Percentiles rank a stretch among this genome's conserved stretches.
phyloP scores from a whole-genome alignment of 2,797 vertebrate species.

The Apodemus agrarius region DNA sequence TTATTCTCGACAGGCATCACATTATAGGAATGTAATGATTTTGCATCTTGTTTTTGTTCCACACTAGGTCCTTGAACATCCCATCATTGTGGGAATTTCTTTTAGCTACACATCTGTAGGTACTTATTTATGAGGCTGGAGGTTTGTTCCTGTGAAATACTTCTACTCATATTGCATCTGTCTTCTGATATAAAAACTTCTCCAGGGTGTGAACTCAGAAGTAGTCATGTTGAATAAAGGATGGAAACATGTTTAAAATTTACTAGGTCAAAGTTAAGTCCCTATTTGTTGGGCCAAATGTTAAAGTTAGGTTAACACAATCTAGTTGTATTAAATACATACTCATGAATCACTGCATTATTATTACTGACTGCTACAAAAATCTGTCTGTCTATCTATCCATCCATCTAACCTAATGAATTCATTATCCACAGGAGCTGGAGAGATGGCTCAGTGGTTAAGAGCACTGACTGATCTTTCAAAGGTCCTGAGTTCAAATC shows the following conservation, averaged over 20 bases:
- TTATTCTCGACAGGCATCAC: background rate
- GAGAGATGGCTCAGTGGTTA: no score
- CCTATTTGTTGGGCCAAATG: background rate
- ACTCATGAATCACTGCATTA: background rate
- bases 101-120: background rate
- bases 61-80: background rate
- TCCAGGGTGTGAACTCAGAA: background rate
- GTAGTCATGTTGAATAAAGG: background rate
- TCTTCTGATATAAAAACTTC: background rate
- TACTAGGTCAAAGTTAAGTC: background rate
- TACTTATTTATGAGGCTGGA: background rate
- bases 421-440: background rate
- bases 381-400: background rate
- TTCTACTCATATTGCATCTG: background rate
- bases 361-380: background rate
- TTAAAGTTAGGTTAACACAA: background rate
- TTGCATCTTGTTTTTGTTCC: background rate
- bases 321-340: conserved; percentile 13
- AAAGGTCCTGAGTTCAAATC: no score
- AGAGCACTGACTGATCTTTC: no score
- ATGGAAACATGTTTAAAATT: background rate
- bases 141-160: background rate
- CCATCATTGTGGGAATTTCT: background rate
- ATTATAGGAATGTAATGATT: background rate
- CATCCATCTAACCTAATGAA: background rate